A percentile compares a stretch with the other conserved stretches of the same genome.
phyloP scores from a whole-genome alignment of 1,140 invertebrate species.

The Heliconius melpomene region DNA sequence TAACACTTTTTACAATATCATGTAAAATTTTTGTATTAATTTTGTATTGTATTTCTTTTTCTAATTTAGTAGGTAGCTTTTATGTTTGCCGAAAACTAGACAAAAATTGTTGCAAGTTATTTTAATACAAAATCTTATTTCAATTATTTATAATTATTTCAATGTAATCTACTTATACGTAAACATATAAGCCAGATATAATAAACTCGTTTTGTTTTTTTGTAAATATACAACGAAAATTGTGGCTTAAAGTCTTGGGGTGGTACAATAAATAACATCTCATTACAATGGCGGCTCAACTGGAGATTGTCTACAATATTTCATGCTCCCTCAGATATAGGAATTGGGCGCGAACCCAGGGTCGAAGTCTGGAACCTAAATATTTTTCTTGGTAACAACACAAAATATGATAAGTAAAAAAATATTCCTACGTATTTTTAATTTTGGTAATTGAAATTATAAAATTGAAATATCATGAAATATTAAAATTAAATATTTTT shows the following conservation, averaged over 20 bases:
- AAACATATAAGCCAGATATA: not conserved
- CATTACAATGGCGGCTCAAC: conserved; percentile 59
- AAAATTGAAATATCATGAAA: too few relatives aligned
- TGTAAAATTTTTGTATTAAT: not conserved
- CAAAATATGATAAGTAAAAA: too few relatives aligned
- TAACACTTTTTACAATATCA: conserved; percentile 14
- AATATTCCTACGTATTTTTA: too few relatives aligned
- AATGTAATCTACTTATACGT: not conserved
- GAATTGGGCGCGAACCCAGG: conserved; percentile 35
- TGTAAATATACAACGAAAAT: not conserved
- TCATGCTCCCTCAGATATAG: conserved; percentile 49
- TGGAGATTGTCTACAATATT: conserved; percentile 49
- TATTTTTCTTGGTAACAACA: too few relatives aligned
- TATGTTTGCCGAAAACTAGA: not conserved
- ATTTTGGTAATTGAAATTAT: too few relatives aligned
- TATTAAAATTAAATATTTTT: too few relatives aligned
- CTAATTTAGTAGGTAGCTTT: not conserved
- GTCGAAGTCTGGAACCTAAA: conserved; percentile 31
- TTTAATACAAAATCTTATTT: not conserved
- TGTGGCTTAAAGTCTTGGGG: not conserved
- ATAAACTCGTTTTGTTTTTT: not conserved
- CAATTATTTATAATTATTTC: not conserved
- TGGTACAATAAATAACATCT: conserved; percentile 70
- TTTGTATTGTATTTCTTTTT: not conserved
- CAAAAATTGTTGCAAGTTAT: not conserved